A percentile compares a stretch with the other conserved stretches of the same genome.
These are phyloP conservation scores for Xestia ashworthii DNA, from an alignment of 2,888 invertebrate genomes.

Conservation along the genomic window DNA sequence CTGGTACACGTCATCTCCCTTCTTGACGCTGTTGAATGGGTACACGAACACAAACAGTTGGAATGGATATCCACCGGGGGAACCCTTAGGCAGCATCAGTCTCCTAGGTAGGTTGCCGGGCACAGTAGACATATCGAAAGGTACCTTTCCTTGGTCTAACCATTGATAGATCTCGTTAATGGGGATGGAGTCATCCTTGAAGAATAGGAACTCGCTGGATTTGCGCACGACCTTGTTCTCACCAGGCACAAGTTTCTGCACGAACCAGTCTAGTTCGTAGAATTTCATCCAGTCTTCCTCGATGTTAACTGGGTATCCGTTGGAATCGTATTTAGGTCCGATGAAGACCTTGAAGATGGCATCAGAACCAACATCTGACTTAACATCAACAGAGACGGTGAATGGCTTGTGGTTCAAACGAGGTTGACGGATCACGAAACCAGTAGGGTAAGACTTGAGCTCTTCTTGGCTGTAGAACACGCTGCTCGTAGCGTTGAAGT, in stretches of 20 bases:
- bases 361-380: slow-evolving; percentile 90
- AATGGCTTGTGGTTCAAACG: slow-evolving; percentile 94
- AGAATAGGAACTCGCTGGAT: slow-evolving; percentile 92
- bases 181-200: slow-evolving; percentile 91
- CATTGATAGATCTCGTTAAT: slow-evolving; percentile 91
- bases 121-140: slow-evolving; percentile 87
- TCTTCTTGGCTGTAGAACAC: slow-evolving; percentile 77
- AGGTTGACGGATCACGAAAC: slow-evolving; percentile 91
- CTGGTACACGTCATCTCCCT: slow-evolving; percentile 75
- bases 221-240: slow-evolving; percentile 92
- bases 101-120: slow-evolving; percentile 92
- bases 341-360: slow-evolving; percentile 92
- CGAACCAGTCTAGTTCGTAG: slow-evolving; percentile 91
- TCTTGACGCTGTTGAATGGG: slow-evolving; percentile 86
- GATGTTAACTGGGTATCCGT: slow-evolving; percentile 87
- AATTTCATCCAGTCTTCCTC: slow-evolving; percentile 91
- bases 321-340: slow-evolving; percentile 93
- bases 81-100: slow-evolving; percentile 93
- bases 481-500: slow-evolving; percentile 91
- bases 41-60: slow-evolving; percentile 92
- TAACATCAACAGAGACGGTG: slow-evolving; percentile 90
- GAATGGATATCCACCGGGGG: slow-evolving; percentile 92
- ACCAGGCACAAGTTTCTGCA: slow-evolving; percentile 91
- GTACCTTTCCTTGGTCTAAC: slow-evolving; percentile 88
- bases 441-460: slow-evolving; percentile 77